Percentiles rank a stretch among this genome's conserved stretches.
These are phyloP conservation scores for Muscicapa adusta DNA, from an alignment of 2,113 vertebrate genomes.

Conservation along the genomic window DNA sequence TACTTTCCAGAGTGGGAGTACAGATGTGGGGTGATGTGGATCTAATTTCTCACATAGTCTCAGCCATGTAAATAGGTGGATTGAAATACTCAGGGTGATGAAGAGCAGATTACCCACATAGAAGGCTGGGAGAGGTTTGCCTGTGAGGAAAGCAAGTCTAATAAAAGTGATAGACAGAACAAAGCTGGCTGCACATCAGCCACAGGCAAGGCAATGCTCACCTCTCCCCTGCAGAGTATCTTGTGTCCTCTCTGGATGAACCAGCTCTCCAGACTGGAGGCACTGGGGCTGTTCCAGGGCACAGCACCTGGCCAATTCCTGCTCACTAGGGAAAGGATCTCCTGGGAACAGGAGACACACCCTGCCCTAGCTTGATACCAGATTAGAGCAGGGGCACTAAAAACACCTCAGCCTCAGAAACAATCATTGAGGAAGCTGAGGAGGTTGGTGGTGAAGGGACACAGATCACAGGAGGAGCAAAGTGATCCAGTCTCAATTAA, in stretches of 20 bases:
- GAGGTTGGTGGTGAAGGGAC: not conserved
- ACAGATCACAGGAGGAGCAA: not conserved
- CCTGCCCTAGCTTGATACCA: not conserved
- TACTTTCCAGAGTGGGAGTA: constrained; percentile 11
- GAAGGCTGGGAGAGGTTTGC: not conserved
- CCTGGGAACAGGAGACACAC: not conserved
- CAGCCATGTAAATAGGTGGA: not conserved
- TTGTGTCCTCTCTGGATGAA: not conserved
- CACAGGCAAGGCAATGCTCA: not conserved
- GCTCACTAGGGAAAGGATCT: not conserved
- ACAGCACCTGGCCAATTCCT: not conserved
- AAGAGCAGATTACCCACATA: constrained; percentile 32
- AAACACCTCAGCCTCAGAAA: not conserved
- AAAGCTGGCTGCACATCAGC: not conserved
- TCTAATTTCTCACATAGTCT: constrained; percentile 16
- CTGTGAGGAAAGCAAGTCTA: not conserved
- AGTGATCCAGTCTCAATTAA: not conserved
- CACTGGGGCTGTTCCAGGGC: not conserved
- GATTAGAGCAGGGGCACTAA: not conserved
- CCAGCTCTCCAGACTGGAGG: not conserved
- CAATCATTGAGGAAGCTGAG: not conserved
- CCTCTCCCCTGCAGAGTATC: not conserved
- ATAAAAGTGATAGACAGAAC: constrained; percentile 31
- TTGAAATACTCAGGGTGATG: constrained; percentile 20
- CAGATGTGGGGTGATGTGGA: constrained; percentile 7